Base-by-base conservation (phyloP, 2,113 vertebrate genomes). In the Eolophus roseicapilla region DNA sequence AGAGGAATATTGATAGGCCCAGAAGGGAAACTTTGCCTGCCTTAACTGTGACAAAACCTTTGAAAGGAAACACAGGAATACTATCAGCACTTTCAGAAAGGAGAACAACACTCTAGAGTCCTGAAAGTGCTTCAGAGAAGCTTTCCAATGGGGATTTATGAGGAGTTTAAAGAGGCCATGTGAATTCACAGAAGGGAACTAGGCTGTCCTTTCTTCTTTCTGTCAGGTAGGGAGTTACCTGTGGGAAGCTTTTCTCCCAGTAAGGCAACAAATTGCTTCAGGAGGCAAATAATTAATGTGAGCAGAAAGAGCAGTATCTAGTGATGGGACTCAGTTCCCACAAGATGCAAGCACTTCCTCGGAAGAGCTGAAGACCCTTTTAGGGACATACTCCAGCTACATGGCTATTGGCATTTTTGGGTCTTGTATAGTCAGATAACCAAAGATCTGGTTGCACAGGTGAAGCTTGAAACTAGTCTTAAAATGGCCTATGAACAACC, bases 21-120 rank as follows among this genome's bases (percentile, higher is more conserved):
- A 79, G 83, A 84, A 92, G 86, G 83, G 49, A 88, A 94, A 79
- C 52, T 91, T 77, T 83, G 62, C 62, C 65, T 79, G 37, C 91
- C 86, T 93, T 89, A 91, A 86, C 90, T 76, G 35, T 85, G 83
- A 93, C 86, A 95, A 84, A 96, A 82, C 77, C 70, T 92, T 91
- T 94, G 62, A 92, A 80, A 81, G n/a, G 53, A 94, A 74, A 85
- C n/a, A 59, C 16, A 79, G 37, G 37, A 83, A 47, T 67, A 89
- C 65, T 21, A 82, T 94, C 92, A 89, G 92, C 91, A 10, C 53
- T 96, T 94, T 95, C 53, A 69, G 78, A 77, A 94, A 94, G 77
- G 62, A 64, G 86, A 95, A 50, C 57, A 95, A 28, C 70, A 53
- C 92, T 91, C 81, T 2, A 31, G 92, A 86, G 86, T 62, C 70